phyloP scores from a whole-genome alignment of 2,888 invertebrate genomes.

The Ochropacha duplaris region DNA sequence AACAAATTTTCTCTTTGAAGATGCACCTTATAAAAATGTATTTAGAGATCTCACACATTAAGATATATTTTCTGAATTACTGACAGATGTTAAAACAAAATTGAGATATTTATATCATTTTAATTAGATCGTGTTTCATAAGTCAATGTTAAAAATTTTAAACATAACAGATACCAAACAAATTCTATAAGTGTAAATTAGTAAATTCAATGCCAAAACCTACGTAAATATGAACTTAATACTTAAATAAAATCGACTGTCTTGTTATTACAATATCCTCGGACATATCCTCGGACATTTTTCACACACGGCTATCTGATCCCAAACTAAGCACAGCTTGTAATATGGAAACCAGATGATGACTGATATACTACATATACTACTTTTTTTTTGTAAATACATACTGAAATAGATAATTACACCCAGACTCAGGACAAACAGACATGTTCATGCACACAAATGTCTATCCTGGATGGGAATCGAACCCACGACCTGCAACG shows the following conservation, averaged over 20 bases:
- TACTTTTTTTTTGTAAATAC: too few relatives aligned
- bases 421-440: too few relatives aligned
- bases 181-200: background rate
- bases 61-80: background rate
- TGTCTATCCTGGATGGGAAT: too few relatives aligned
- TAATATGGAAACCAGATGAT: too few relatives aligned
- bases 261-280: too few relatives aligned
- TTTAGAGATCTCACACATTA: background rate
- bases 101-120: background rate
- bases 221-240: background rate
- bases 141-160: background rate
- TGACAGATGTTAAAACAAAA: background rate
- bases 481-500: too few relatives aligned
- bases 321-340: too few relatives aligned
- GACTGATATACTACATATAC: too few relatives aligned
- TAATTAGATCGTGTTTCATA: background rate
- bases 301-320: too few relatives aligned
- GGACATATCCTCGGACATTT: too few relatives aligned
- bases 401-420: too few relatives aligned
- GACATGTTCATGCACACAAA: too few relatives aligned
- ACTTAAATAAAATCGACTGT: background rate
- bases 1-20: slow-evolving; percentile 3
- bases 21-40: background rate
- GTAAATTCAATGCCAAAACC: background rate
- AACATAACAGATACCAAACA: background rate